Evolutionary conservation across 2,113 vertebrate genomes (phyloP).

Genomic region (Argyrosomus japonicus): DNA sequence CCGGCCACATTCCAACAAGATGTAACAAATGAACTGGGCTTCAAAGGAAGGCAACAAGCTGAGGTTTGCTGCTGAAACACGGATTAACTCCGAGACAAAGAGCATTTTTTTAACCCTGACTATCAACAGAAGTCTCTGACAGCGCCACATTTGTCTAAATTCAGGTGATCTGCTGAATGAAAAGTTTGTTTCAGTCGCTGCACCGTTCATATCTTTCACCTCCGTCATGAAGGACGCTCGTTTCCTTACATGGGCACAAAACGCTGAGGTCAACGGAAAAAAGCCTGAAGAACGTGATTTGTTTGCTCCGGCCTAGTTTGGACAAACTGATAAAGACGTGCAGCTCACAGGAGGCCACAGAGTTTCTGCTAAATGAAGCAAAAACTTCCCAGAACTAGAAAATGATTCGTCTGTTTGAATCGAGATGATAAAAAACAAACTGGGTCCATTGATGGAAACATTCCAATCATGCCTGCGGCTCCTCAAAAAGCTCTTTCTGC

Average conservation of each 20-base stretch:
- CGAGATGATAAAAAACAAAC: too few species aligned
- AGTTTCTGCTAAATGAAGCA: not conserved
- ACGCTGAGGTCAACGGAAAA: conserved; percentile 32
- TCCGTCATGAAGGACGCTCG: not conserved
- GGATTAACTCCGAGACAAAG: conserved; percentile 63
- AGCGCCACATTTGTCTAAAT: conserved; percentile 13
- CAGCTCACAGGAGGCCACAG: not conserved
- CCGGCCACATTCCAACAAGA: conserved; percentile 66
- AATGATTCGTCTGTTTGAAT: not conserved
- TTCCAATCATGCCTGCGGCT: conserved; percentile 53
- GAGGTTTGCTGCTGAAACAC: conserved; percentile 35
- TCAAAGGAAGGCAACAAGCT: not conserved
- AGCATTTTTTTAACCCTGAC: conserved; percentile 40
- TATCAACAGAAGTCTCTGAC: conserved; percentile 7
- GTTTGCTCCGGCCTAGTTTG: conserved; percentile 9
- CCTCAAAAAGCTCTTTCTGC: not conserved
- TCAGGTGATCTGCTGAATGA: not conserved
- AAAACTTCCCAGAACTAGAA: not conserved
- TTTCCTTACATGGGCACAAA: conserved; percentile 30
- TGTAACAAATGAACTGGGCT: conserved; percentile 39
- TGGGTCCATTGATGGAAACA: conserved; percentile 32
- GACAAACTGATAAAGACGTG: conserved; percentile 44
- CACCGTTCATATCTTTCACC: conserved; percentile 17
- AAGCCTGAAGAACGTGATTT: not conserved
- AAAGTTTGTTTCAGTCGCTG: not conserved